Evolutionary conservation across 2,113 vertebrate genomes (phyloP).

Genomic region (Eublepharis macularius): DNA sequence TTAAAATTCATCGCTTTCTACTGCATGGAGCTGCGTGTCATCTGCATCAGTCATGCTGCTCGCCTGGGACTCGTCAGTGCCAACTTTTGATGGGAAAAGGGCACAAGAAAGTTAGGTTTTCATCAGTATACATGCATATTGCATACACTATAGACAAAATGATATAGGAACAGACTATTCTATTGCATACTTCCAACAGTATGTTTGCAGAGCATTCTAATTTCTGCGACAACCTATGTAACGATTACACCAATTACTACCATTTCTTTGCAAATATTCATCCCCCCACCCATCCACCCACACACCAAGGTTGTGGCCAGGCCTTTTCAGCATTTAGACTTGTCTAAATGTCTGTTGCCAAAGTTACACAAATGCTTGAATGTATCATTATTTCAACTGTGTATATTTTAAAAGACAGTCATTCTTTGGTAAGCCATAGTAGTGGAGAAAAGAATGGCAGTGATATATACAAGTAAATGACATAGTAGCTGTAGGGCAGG

Average conservation of each 20-base stretch:
- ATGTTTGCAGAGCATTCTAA: background rate
- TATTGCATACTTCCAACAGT: background rate
- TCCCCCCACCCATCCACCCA: background rate
- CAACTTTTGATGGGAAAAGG: slow-evolving; percentile 70
- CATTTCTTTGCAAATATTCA: background rate
- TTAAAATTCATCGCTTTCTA: slow-evolving; percentile 97
- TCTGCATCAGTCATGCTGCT: slow-evolving; percentile 99
- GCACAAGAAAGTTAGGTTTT: background rate
- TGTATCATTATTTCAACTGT: background rate
- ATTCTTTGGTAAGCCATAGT: too few relatives aligned
- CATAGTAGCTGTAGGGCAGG: background rate
- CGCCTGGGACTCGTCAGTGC: slow-evolving; percentile 91
- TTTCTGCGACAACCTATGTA: background rate
- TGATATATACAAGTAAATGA: background rate
- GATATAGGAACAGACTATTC: background rate
- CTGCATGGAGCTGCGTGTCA: slow-evolving; percentile 95
- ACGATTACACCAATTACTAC: background rate
- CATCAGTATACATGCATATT: fast-evolving
- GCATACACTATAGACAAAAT: fast-evolving
- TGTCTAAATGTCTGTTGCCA: background rate
- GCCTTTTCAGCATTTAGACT: background rate
- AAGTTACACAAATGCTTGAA: background rate
- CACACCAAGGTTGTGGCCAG: background rate
- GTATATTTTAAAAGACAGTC: background rate
- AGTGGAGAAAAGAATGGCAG: background rate